A percentile compares a stretch with the other conserved stretches of the same genome.
Conservation (phyloP, 2,113 vertebrate genomes). For the Hippocampus guttulatus region DNA sequence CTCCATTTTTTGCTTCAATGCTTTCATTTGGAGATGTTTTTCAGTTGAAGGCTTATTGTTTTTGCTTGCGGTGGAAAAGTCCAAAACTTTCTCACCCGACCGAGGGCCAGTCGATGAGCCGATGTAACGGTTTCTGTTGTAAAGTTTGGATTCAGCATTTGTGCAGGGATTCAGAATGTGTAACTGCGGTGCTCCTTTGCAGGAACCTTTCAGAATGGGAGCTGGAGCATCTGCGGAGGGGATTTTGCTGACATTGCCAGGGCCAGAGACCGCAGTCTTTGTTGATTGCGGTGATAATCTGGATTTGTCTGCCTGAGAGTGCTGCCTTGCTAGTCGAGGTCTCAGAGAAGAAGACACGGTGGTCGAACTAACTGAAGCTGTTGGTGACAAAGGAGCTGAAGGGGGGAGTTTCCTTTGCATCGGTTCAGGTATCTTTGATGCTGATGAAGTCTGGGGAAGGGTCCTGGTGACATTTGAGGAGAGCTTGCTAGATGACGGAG, state of each 20-base stretch:
- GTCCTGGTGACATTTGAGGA: conserved; percentile 28
- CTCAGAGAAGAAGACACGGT: conserved; percentile 28
- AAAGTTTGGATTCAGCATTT: conserved; percentile 32
- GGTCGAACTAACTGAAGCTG: conserved; percentile 11
- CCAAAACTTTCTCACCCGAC: conserved; percentile 52
- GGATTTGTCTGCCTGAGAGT: conserved; percentile 46
- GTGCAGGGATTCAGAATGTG: conserved; percentile 53
- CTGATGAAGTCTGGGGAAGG: conserved; percentile 30
- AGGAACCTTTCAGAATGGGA: conserved; percentile 16
- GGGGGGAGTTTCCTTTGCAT: conserved; percentile 42
- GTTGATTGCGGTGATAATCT: conserved; percentile 35
- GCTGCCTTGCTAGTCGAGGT: conserved; percentile 53
- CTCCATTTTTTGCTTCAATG: conserved; percentile 18
- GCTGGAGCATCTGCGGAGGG: conserved; percentile 11
- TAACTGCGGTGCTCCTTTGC: conserved; percentile 42
- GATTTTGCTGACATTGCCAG: conserved; percentile 5
- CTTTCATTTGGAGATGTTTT: conserved; percentile 14
- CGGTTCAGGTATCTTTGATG: conserved; percentile 48
- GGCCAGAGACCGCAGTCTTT: conserved; percentile 8
- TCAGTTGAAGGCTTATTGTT: conserved; percentile 32
- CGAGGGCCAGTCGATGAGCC: conserved; percentile 22
- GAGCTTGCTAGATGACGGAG: conserved; percentile 12
- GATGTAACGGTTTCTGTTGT: conserved; percentile 30
- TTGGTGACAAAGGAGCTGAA: conserved; percentile 3
- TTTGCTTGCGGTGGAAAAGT: conserved; percentile 53